phyloP scores from a whole-genome alignment of 2,113 vertebrate species.

The Pterocles orientalis region DNA sequence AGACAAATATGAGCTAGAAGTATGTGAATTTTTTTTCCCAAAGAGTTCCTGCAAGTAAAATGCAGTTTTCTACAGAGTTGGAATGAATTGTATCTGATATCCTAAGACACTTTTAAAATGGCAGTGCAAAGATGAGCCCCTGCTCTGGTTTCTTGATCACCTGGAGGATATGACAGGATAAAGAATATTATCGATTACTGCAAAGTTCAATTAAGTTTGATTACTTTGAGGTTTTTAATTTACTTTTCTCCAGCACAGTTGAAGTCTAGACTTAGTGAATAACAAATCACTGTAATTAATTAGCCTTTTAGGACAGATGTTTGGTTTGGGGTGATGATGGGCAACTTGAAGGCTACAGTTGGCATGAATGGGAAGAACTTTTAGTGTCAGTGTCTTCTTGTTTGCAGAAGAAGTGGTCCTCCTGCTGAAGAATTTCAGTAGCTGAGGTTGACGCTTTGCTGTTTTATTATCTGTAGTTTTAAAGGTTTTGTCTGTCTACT shows the following conservation, averaged over 20 bases:
- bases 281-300: neutral
- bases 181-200: neutral
- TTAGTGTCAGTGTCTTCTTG: neutral
- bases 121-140: neutral
- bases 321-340: neutral
- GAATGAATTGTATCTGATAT: neutral
- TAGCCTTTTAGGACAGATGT: neutral
- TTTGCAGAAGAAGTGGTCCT: neutral
- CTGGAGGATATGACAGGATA: neutral
- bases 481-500: neutral
- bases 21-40: neutral
- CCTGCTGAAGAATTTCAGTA: neutral
- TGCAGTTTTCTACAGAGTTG: neutral
- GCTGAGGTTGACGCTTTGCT: neutral
- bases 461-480: neutral
- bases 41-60: neutral
- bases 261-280: neutral
- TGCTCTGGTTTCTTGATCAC: neutral
- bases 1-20: neutral
- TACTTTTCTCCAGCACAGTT: neutral
- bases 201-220: neutral
- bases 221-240: constrained; percentile 21
- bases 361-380: neutral
- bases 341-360: neutral
- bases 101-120: neutral